A percentile compares a stretch with the other conserved stretches of the same genome.
Evolutionary conservation across 2,797 vertebrate genomes (phyloP).

Genomic region (Caiman crocodilus): DNA sequence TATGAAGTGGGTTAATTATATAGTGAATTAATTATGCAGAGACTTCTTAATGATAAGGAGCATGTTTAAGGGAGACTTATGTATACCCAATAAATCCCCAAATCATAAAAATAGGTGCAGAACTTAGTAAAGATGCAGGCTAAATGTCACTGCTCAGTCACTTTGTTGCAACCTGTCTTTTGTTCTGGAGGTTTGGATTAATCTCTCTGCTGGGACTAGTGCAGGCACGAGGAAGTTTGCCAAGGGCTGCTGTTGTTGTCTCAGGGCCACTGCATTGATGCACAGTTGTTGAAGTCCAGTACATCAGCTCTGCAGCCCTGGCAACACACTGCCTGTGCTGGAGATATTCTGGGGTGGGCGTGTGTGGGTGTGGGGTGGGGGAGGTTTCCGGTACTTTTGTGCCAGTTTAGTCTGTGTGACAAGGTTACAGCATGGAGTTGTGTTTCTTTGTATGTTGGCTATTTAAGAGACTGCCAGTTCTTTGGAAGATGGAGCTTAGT

Average conservation of each 20-base stretch:
- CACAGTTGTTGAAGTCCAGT: too few species aligned
- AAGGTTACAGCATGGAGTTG: not conserved
- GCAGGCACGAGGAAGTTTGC: not conserved
- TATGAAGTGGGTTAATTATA: slow-evolving; percentile 35
- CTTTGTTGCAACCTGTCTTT: not conserved
- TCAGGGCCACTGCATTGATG: too few species aligned
- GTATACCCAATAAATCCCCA: not conserved
- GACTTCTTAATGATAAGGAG: slow-evolving; percentile 13
- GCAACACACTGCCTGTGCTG: too few species aligned
- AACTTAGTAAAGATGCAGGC: not conserved
- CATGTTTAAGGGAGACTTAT: slow-evolving; percentile 1
- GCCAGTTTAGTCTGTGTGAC: not conserved
- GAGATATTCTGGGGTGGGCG: not conserved
- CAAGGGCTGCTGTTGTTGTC: too few species aligned
- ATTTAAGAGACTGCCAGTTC: not conserved
- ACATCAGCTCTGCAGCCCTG: too few species aligned
- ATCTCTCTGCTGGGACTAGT: not conserved
- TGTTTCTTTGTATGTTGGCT: not conserved
- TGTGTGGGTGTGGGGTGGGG: not conserved
- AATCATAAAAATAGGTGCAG: not conserved
- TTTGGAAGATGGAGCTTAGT: not conserved
- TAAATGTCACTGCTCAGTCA: not conserved
- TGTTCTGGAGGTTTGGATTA: not conserved
- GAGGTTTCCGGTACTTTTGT: not conserved
- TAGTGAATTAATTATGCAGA: slow-evolving; percentile 53